These are phyloP conservation scores for Catocala nupta DNA, from an alignment of 2,888 invertebrate species.

Conservation along the genomic window DNA sequence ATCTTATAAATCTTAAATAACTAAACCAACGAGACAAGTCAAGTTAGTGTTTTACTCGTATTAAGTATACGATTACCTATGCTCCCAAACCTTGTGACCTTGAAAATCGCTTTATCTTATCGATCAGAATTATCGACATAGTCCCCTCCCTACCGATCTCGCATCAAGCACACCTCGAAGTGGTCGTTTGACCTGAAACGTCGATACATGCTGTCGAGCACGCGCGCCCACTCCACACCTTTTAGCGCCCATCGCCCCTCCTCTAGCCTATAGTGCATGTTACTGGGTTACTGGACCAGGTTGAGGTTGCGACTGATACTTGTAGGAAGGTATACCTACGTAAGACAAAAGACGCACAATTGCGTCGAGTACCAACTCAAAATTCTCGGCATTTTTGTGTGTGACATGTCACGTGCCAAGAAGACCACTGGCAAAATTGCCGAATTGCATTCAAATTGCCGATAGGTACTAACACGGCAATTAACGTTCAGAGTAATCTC, in stretches of 20 bases:
- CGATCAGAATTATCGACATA: constrained; percentile 29
- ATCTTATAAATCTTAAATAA: no score
- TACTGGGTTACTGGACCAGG: constrained; percentile 75
- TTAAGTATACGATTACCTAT: no score
- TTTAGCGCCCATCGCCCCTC: constrained; percentile 56
- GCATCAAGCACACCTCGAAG: constrained; percentile 57
- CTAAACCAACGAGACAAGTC: no score
- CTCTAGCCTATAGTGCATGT: constrained; percentile 51
- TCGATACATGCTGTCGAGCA: constrained; percentile 80
- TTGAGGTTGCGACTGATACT: constrained; percentile 24
- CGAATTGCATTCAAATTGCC: no score
- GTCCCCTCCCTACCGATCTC: constrained; percentile 42
- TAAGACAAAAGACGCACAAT: no score
- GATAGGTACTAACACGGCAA: no score
- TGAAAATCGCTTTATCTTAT: neutral
- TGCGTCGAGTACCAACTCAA: no score
- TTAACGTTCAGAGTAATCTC: no score
- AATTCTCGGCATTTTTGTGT: no score
- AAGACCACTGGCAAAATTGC: no score
- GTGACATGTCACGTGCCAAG: no score
- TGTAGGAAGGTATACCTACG: neutral
- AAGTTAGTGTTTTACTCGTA: no score
- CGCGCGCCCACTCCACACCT: constrained; percentile 76
- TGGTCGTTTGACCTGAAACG: constrained; percentile 73
- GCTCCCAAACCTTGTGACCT: neutral